Evolutionary conservation across 2,113 vertebrate species (phyloP).

Genomic region (Calidris pygmaea): DNA sequence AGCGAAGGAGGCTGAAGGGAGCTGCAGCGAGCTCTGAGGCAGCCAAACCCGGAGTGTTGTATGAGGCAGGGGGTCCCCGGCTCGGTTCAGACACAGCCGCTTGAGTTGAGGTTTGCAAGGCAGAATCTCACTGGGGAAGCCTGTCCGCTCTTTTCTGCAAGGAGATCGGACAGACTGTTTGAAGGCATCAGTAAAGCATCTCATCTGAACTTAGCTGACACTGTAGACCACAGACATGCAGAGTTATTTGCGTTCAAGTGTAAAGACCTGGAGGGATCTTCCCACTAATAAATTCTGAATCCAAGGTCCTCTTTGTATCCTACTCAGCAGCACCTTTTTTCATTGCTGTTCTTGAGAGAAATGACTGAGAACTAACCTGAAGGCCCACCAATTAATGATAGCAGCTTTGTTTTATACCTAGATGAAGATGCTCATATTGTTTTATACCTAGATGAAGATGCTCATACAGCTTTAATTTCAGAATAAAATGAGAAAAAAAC

Average conservation of each 20-base stretch:
- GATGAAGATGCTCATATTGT: background rate
- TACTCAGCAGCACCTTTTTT: background rate
- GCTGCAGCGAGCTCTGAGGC: background rate
- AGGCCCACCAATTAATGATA: background rate
- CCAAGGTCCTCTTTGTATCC: background rate
- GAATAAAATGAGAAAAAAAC: background rate
- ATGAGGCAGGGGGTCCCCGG: background rate
- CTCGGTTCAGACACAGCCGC: rapidly evolving
- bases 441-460: background rate
- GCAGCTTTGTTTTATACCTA: background rate
- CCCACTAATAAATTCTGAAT: background rate
- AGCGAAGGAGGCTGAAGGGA: background rate
- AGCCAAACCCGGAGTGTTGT: rapidly evolving
- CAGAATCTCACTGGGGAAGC: background rate
- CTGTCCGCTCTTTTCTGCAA: background rate
- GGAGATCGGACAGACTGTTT: background rate
- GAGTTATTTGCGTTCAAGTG: background rate
- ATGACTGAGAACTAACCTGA: background rate
- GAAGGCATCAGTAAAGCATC: background rate
- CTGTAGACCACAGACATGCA: background rate
- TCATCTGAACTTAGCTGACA: background rate
- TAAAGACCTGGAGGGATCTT: background rate
- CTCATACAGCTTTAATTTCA: background rate
- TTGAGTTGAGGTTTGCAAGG: background rate
- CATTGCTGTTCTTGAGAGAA: background rate